These are phyloP conservation scores for Diglossa cyanea DNA, from an alignment of 2,797 vertebrate genomes.

Conservation along the genomic window DNA sequence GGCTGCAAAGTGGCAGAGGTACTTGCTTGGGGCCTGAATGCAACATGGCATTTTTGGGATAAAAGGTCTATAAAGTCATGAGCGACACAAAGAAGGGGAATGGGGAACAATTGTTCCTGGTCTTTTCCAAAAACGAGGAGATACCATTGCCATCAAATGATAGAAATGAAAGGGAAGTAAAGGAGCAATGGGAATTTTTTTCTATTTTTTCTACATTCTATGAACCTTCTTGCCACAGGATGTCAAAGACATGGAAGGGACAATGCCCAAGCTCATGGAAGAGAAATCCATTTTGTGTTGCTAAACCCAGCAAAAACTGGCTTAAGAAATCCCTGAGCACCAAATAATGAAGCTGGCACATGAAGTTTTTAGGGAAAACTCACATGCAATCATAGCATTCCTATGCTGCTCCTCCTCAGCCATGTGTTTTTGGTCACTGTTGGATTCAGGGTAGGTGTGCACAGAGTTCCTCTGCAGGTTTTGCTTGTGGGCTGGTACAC, in stretches of 20 bases:
- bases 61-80: not conserved
- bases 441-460: not conserved
- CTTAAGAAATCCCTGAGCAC: not conserved
- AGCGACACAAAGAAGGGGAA: not conserved
- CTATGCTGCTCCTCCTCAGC: not conserved
- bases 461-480: rapidly evolving
- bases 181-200: not conserved
- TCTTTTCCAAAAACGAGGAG: not conserved
- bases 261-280: not conserved
- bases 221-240: not conserved
- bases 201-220: not conserved
- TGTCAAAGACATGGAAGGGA: not conserved
- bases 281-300: not conserved
- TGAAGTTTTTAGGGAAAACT: not conserved
- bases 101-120: not conserved
- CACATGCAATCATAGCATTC: not conserved
- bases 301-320: not conserved
- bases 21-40: not conserved
- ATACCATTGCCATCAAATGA: not conserved
- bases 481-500: not conserved
- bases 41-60: not conserved
- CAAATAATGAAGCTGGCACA: not conserved
- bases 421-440: not conserved
- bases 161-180: not conserved
- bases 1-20: not conserved